A percentile compares a stretch with the other conserved stretches of the same genome.
Evolutionary conservation across 2,888 invertebrate species (phyloP).

Genomic region (Scelioninae gen. 1): DNA sequence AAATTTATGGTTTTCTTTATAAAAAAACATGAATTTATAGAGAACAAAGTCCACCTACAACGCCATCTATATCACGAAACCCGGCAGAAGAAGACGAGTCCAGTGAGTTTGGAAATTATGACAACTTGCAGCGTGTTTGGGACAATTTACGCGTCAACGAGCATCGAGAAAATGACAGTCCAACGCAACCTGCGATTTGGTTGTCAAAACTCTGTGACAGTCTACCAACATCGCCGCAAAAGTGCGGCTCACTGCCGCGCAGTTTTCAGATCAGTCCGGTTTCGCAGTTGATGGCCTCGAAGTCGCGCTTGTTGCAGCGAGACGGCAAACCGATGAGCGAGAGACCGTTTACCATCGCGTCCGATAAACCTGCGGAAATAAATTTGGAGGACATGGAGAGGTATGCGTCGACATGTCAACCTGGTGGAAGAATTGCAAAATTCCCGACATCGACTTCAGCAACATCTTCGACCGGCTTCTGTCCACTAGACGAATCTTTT

Average conservation of each 20-base stretch:
- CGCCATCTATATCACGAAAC: slow-evolving; percentile 41
- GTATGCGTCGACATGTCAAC: slow-evolving; percentile 83
- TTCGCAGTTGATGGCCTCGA: slow-evolving; percentile 82
- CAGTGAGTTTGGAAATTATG: slow-evolving; percentile 87
- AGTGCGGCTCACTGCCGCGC: slow-evolving; percentile 91
- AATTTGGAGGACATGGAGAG: slow-evolving; percentile 88
- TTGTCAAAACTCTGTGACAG: slow-evolving; percentile 87
- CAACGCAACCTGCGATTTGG: slow-evolving; percentile 89
- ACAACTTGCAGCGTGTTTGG: slow-evolving; percentile 85
- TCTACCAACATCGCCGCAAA: slow-evolving; percentile 88
- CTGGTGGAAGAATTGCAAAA: slow-evolving; percentile 81
- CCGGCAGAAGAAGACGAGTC: slow-evolving; percentile 77
- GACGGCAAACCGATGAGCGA: slow-evolving; percentile 88
- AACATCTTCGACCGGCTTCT: slow-evolving; percentile 86
- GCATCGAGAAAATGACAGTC: slow-evolving; percentile 82
- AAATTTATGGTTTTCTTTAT: no score
- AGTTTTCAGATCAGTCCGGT: slow-evolving; percentile 89
- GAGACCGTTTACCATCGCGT: slow-evolving; percentile 89
- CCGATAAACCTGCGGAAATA: slow-evolving; percentile 88
- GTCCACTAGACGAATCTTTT: slow-evolving; percentile 85
- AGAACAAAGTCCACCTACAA: background rate
- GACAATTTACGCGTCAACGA: slow-evolving; percentile 76
- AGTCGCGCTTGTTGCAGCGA: slow-evolving; percentile 85
- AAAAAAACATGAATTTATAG: background rate
- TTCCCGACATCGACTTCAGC: slow-evolving; percentile 84